Conservation (phyloP, 2,797 vertebrate species). For the Lycodopsis pacificus region DNA sequence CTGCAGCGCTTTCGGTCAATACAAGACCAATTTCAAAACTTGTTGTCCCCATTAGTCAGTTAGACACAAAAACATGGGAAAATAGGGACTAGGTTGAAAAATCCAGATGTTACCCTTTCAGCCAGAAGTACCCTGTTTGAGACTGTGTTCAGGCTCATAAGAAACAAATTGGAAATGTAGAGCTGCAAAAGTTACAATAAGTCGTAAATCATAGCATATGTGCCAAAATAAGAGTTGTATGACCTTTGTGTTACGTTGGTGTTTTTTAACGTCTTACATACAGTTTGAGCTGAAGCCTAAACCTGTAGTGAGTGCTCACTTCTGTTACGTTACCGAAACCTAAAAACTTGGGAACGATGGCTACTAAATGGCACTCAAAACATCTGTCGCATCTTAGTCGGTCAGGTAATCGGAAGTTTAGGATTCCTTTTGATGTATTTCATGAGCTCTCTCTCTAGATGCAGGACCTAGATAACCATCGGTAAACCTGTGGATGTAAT, state of each 20-base stretch:
- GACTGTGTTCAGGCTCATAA: not conserved
- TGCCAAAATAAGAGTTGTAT: not conserved
- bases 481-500: not conserved
- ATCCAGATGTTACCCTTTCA: not conserved
- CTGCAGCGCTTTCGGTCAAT: not conserved
- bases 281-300: not conserved
- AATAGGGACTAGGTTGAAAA: not conserved
- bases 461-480: not conserved
- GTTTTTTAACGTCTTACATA: not conserved
- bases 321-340: too few species aligned
- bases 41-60: not conserved
- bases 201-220: not conserved
- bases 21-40: not conserved
- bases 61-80: not conserved
- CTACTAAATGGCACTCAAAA: not conserved
- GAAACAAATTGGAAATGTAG: not conserved
- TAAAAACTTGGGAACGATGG: too few species aligned
- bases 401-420: not conserved
- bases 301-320: too few species aligned
- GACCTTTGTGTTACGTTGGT: not conserved
- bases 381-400: not conserved
- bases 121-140: constrained; percentile 1
- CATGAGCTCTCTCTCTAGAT: not conserved
- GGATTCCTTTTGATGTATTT: not conserved
- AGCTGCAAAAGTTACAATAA: not conserved